phyloP scores from a whole-genome alignment of 1,140 invertebrate species.

The Pteromalus puparum region DNA sequence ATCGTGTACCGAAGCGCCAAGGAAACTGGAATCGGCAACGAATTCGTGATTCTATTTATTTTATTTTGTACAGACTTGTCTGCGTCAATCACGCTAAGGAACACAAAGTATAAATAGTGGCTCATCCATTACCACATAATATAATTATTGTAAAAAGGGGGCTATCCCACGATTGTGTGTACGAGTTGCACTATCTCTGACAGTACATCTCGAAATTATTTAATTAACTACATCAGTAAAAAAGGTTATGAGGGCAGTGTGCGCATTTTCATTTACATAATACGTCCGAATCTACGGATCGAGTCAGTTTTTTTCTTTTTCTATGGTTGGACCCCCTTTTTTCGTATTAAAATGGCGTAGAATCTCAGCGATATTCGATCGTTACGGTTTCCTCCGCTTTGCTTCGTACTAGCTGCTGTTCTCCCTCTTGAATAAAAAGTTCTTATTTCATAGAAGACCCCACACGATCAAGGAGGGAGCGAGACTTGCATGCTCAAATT shows the following conservation, averaged over 20 bases:
- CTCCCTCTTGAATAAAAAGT: background rate
- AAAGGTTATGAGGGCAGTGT: slow-evolving; percentile 35
- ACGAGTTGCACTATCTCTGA: background rate
- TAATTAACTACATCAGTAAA: background rate
- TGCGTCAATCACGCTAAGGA: background rate
- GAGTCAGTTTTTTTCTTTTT: slow-evolving; percentile 20
- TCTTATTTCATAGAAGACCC: background rate
- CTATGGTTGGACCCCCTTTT: slow-evolving; percentile 10
- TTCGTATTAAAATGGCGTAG: slow-evolving; percentile 1
- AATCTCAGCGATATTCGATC: slow-evolving; percentile 3
- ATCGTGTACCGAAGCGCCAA: slow-evolving; percentile 21
- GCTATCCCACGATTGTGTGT: slow-evolving; percentile 1
- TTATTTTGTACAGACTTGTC: slow-evolving; percentile 21
- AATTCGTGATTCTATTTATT: slow-evolving; percentile 26
- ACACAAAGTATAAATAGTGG: slow-evolving; percentile 40
- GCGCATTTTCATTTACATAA: slow-evolving; percentile 11
- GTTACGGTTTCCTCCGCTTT: background rate
- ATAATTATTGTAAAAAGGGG: slow-evolving; percentile 31
- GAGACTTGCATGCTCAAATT: slow-evolving; percentile 31
- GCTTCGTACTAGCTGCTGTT: background rate
- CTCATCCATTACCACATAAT: slow-evolving; percentile 26
- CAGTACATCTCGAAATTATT: background rate
- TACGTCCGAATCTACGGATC: slow-evolving; percentile 26
- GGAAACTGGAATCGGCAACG: slow-evolving; percentile 33
- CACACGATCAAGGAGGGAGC: background rate